Evolutionary conservation across 2,113 vertebrate genomes (phyloP).

Genomic region (Podocnemis expansa): DNA sequence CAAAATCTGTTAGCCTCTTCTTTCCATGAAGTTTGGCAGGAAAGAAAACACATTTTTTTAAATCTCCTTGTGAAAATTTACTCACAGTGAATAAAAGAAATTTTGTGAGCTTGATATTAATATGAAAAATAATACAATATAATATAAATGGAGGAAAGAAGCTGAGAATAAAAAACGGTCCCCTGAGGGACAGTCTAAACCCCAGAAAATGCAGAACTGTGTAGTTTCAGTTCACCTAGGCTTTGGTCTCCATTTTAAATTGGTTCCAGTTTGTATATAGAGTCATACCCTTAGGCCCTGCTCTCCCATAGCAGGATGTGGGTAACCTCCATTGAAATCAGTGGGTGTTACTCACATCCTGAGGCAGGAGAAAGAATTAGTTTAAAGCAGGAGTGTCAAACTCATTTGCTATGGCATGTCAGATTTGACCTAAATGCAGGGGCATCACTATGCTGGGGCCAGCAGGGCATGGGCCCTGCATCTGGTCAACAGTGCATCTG

Average conservation of each 20-base stretch:
- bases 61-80: background rate
- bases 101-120: background rate
- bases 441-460: no score
- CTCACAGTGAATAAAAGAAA: background rate
- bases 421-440: no score
- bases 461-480: no score
- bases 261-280: background rate
- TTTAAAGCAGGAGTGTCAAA: no score
- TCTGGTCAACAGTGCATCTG: no score
- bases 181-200: background rate
- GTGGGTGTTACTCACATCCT: accelerated
- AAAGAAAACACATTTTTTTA: background rate
- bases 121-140: background rate
- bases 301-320: constrained; percentile 52
- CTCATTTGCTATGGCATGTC: no score
- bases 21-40: background rate
- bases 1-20: background rate
- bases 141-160: background rate
- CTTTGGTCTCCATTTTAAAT: background rate
- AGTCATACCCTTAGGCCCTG: background rate
- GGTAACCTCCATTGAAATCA: background rate
- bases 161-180: background rate
- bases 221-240: background rate
- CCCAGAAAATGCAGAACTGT: background rate
- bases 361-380: background rate